These are phyloP conservation scores for Nesogale talazaci DNA, from an alignment of 2,113 vertebrate species.

Conservation along the genomic window DNA sequence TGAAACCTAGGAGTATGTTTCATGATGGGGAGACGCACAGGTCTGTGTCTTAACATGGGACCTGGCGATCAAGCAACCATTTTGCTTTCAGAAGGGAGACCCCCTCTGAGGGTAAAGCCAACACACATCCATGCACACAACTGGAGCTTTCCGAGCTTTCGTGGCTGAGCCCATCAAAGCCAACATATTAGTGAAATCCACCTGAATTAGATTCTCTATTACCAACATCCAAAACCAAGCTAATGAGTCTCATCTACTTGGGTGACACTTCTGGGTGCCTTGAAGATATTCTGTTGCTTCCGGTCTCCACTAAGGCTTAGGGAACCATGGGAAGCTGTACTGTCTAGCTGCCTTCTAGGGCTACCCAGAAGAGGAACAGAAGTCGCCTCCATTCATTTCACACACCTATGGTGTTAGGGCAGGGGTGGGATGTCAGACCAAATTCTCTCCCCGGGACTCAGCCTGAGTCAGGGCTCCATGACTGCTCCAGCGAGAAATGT, in stretches of 20 bases:
- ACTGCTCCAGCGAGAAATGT: not conserved
- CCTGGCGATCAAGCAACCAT: not conserved
- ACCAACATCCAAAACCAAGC: not conserved
- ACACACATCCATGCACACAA: not conserved
- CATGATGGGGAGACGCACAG: not conserved
- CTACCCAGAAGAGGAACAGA: not conserved
- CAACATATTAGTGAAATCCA: not conserved
- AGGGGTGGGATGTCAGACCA: not conserved
- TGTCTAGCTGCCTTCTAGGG: not conserved
- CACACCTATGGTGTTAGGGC: not conserved
- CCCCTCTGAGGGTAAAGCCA: not conserved
- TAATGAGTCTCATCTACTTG: not conserved
- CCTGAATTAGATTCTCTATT: not conserved
- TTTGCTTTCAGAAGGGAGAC: slow-evolving; percentile 3
- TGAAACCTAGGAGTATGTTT: not conserved
- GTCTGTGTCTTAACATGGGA: slow-evolving; percentile 1
- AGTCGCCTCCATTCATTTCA: not conserved
- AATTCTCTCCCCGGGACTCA: not conserved
- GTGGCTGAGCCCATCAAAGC: not conserved
- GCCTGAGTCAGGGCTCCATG: not conserved
- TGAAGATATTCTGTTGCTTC: not conserved
- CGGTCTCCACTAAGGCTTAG: not conserved
- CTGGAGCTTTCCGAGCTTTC: not conserved
- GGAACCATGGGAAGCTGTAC: not conserved
- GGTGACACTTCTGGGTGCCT: not conserved